Base-by-base conservation (phyloP, 1,140 invertebrate species). In the Diprion similis region DNA sequence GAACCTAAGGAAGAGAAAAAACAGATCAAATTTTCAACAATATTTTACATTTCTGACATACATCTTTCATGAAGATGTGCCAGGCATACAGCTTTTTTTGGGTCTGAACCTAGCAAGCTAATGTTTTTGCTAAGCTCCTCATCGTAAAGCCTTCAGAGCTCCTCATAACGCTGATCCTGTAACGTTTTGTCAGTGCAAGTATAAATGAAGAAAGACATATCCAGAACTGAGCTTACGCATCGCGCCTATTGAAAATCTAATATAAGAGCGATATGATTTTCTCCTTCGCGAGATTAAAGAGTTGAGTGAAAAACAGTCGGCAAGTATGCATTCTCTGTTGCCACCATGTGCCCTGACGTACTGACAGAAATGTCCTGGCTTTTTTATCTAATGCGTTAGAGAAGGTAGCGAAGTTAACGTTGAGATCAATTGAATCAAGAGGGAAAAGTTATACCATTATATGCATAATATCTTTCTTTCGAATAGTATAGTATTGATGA, bases 171-270 rank as follows among this genome's bases (percentile, higher is more conserved):
- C 67, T 90, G 71, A 70, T 88, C 81, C 13, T 91, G 85, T 73
- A 93, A 78, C 64, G 89, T 74, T 78, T 92, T 85, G 64, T 88
- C 87, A 0, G 92, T 92, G 74, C 92, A 92, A 0, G 89, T 90
- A 75, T 92, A 93, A 51, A 93, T 85, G n/a, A 92, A 89, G 79
- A 93, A 92, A 19, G 85, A 80, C 0, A 93, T 17, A 78, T 94
- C 93, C 2, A 91, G 77, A 10, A 91, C 85, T 8, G 92, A 88
- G 45, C 90, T 91, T 0, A 88, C 87, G 70, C 86, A 90, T 84
- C 92, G 88, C 1, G 91, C 81, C 66, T 94, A 77, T 85, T 94
- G 93, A 77, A 93, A 94, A 78, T 95, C 94, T 64, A 94, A 91
- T 59, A 94, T 89, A 1, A 91, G 87, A 65, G 89, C 87, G 69